Evolutionary conservation across 2,113 vertebrate species (phyloP).

Genomic region (Paracyprichromis sp.): DNA sequence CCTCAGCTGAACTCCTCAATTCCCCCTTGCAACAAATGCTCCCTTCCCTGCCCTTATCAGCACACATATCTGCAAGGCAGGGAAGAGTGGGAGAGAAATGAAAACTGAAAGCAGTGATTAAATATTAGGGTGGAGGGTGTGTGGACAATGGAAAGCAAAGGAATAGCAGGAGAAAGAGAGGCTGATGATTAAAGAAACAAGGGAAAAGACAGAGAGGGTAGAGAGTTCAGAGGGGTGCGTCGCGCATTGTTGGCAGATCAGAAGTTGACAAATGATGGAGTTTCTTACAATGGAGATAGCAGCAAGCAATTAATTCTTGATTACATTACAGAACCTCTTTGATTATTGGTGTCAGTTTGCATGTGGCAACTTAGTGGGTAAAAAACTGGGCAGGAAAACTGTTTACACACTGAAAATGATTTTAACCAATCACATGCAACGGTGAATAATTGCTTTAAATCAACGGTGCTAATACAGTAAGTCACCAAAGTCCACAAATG

Average conservation of each 20-base stretch:
- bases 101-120: background rate
- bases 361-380: background rate
- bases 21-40: background rate
- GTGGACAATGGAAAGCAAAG: background rate
- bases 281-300: background rate
- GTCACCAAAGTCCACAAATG: background rate
- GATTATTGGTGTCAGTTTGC: background rate
- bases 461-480: background rate
- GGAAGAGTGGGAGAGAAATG: background rate
- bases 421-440: background rate
- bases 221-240: constrained; percentile 39
- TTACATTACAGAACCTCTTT: background rate
- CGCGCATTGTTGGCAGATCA: constrained; percentile 63
- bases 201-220: background rate
- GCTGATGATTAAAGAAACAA: background rate
- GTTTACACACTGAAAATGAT: background rate
- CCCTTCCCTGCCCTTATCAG: background rate
- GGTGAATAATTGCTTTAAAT: background rate
- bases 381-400: background rate
- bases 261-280: background rate
- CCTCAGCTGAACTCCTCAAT: constrained; percentile 7
- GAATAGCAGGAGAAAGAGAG: background rate
- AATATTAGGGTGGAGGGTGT: background rate
- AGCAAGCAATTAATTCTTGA: background rate
- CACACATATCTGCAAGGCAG: background rate